Conservation (phyloP, 2,797 vertebrate species). For the Sebastes dallii region DNA sequence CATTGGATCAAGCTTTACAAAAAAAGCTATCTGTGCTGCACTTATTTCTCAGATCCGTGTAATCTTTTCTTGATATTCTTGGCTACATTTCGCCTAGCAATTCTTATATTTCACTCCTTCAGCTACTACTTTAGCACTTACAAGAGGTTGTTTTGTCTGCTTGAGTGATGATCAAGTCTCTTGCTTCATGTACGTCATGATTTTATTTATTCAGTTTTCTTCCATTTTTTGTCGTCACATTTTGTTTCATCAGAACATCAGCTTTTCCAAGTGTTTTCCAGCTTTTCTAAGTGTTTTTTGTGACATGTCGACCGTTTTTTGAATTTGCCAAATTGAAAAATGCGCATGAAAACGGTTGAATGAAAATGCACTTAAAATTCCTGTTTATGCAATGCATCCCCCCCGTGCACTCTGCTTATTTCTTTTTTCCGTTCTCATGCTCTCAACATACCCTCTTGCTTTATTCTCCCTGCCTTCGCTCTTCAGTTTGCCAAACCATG, state of each 20-base stretch:
- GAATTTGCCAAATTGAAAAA: neutral
- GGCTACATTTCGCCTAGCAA: neutral
- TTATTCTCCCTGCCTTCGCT: neutral
- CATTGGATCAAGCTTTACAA: neutral
- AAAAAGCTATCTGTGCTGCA: neutral
- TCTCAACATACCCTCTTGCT: too few relatives aligned
- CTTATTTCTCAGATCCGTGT: neutral
- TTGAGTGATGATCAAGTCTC: neutral
- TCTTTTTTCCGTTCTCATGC: too few relatives aligned
- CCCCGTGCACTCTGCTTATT: too few relatives aligned
- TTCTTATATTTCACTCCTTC: neutral
- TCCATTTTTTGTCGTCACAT: neutral
- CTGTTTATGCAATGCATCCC: neutral
- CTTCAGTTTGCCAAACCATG: conserved; percentile 15
- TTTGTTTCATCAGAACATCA: neutral
- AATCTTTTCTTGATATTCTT: neutral
- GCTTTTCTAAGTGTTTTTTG: neutral
- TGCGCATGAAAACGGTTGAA: neutral
- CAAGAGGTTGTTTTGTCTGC: neutral
- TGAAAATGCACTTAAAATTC: neutral
- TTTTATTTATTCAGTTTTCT: neutral
- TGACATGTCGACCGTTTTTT: neutral
- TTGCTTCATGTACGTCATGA: neutral
- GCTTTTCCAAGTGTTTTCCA: neutral
- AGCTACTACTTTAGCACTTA: neutral